Evolutionary conservation across 1,140 invertebrate species (phyloP).

Genomic region (Drosophila jambulina): DNA sequence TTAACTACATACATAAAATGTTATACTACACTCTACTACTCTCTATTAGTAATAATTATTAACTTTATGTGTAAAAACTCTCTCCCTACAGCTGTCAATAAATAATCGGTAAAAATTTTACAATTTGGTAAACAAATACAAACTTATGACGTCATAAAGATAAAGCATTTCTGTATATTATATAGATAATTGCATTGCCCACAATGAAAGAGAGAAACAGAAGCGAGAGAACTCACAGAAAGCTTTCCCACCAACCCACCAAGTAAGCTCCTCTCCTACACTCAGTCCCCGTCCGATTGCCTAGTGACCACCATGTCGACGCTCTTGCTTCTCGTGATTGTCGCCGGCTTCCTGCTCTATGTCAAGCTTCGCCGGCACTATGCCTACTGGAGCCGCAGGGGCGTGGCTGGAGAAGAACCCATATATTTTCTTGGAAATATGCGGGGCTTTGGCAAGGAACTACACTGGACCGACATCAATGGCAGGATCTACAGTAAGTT

Average conservation of each 20-base stretch:
- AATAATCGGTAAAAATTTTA: too few species aligned
- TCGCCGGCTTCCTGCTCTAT: constrained; percentile 34
- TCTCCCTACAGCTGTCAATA: background rate
- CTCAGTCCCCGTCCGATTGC: constrained; percentile 34
- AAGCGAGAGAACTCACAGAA: background rate
- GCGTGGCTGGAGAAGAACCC: constrained; percentile 72
- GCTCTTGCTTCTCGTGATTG: constrained; percentile 27
- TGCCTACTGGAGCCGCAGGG: constrained; percentile 85
- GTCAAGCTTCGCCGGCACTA: constrained; percentile 47
- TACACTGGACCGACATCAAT: constrained; percentile 72
- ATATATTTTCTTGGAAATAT: constrained; percentile 60
- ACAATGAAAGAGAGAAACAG: background rate
- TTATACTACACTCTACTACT: too few species aligned
- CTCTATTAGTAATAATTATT: too few species aligned
- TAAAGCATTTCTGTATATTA: background rate
- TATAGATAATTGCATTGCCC: constrained; percentile 1
- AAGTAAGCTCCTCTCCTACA: background rate
- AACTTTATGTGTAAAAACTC: background rate
- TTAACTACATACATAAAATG: too few species aligned
- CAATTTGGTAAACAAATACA: background rate
- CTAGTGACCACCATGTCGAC: constrained; percentile 34
- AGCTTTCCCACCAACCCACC: constrained; percentile 26
- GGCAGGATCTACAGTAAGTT: constrained; percentile 58
- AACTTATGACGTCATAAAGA: background rate
- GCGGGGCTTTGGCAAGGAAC: constrained; percentile 49